A percentile compares a stretch with the other conserved stretches of the same genome.
Conservation (phyloP, 35 echinoderm and acorn worm genomes). For the Chiridota heheva region DNA sequence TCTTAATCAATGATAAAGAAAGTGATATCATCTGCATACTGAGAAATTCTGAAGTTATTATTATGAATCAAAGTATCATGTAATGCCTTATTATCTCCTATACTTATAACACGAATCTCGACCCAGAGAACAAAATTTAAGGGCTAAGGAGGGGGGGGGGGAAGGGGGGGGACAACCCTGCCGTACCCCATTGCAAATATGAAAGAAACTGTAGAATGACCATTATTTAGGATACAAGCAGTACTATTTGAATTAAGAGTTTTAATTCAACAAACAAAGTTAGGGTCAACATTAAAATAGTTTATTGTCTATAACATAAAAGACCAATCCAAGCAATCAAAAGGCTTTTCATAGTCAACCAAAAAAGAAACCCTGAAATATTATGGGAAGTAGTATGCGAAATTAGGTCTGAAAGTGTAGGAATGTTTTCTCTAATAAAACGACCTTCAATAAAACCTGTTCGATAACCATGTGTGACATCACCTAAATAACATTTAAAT, state of each 20-base stretch:
- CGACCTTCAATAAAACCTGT: background rate
- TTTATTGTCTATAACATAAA: background rate
- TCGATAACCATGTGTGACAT: background rate
- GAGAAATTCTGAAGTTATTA: conserved; percentile 9
- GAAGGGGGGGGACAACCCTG: conserved; percentile 34
- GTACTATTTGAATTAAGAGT: background rate
- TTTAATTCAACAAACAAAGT: background rate
- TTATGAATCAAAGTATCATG: background rate
- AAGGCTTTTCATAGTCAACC: background rate
- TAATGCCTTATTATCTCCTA: background rate
- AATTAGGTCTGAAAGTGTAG: background rate
- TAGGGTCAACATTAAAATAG: background rate
- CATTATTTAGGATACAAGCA: conserved; percentile 25
- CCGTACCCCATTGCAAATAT: background rate
- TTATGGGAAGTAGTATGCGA: background rate
- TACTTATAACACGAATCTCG: conserved; percentile 13
- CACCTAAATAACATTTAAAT: background rate
- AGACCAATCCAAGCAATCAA: background rate
- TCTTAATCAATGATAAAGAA: conserved; percentile 2
- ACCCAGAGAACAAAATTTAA: conserved; percentile 1
- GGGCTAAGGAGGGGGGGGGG: no score
- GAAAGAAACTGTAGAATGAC: background rate
- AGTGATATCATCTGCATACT: conserved; percentile 8
- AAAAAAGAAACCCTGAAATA: background rate
- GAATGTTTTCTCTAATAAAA: background rate